Evolutionary conservation across 2,797 vertebrate species (phyloP).

Genomic region (Uromys caudimaculatus): DNA sequence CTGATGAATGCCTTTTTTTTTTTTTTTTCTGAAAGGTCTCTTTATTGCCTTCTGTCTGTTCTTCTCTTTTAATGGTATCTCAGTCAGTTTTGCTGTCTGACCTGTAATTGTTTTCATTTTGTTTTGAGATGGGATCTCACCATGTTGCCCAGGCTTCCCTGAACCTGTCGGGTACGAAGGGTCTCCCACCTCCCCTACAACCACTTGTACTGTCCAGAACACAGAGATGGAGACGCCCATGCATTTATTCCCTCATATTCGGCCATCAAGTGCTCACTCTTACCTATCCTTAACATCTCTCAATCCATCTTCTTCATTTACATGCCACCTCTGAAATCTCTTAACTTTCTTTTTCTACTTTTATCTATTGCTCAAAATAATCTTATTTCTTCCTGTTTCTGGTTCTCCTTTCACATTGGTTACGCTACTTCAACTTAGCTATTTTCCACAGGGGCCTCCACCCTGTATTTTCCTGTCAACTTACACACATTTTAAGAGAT

Average conservation of each 20-base stretch:
- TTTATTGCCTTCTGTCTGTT: neutral
- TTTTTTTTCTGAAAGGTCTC: neutral
- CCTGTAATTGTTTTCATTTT: neutral
- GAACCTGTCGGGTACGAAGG: neutral
- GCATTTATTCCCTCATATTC: neutral
- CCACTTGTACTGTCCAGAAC: neutral
- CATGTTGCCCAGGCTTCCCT: neutral
- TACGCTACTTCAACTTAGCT: neutral
- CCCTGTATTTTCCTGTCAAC: neutral
- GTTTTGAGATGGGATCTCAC: neutral
- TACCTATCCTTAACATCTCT: neutral
- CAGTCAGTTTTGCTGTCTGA: neutral
- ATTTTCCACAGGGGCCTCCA: neutral
- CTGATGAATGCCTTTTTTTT: neutral
- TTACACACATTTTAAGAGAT: neutral
- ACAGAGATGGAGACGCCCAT: neutral
- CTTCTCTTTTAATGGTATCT: neutral
- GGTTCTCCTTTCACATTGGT: neutral
- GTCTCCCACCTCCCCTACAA: neutral
- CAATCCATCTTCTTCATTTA: neutral
- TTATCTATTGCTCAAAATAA: neutral
- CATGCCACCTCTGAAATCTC: neutral
- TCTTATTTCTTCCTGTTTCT: neutral
- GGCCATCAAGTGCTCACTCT: neutral
- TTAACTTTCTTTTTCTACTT: conserved; percentile 3